phyloP scores from a whole-genome alignment of 2,113 vertebrate genomes.

The Amphiprion percula region DNA sequence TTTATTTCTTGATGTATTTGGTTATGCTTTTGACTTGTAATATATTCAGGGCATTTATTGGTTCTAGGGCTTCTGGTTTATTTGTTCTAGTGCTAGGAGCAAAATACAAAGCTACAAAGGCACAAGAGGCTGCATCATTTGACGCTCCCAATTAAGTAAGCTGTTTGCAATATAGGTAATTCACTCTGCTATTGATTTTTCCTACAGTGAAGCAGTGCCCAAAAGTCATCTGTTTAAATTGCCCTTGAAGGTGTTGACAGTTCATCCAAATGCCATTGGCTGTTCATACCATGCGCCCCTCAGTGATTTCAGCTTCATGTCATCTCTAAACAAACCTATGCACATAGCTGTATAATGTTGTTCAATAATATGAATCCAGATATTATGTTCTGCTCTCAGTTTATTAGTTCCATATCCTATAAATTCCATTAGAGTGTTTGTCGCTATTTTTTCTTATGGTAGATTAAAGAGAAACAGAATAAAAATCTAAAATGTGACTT shows the following conservation, averaged over 20 bases:
- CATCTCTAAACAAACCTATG: not conserved
- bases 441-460: not conserved
- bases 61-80: not conserved
- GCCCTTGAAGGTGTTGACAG: constrained; percentile 41
- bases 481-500: not conserved
- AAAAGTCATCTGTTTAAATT: constrained; percentile 39
- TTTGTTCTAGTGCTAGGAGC: not conserved
- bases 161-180: constrained; percentile 44
- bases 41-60: not conserved
- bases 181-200: constrained; percentile 58
- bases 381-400: not conserved
- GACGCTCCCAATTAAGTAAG: constrained; percentile 35
- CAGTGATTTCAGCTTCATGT: not conserved
- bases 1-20: not conserved
- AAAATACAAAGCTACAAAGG: constrained; percentile 14
- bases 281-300: not conserved
- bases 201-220: constrained; percentile 17
- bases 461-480: not conserved
- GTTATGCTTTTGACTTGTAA: not conserved
- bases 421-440: not conserved
- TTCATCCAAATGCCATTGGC: constrained; percentile 36
- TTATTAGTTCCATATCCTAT: not conserved
- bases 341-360: not conserved
- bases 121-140: constrained; percentile 9
- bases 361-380: not conserved